Base-by-base conservation (phyloP, 2,888 invertebrate genomes). In the Meiosimyza decipiens region DNA sequence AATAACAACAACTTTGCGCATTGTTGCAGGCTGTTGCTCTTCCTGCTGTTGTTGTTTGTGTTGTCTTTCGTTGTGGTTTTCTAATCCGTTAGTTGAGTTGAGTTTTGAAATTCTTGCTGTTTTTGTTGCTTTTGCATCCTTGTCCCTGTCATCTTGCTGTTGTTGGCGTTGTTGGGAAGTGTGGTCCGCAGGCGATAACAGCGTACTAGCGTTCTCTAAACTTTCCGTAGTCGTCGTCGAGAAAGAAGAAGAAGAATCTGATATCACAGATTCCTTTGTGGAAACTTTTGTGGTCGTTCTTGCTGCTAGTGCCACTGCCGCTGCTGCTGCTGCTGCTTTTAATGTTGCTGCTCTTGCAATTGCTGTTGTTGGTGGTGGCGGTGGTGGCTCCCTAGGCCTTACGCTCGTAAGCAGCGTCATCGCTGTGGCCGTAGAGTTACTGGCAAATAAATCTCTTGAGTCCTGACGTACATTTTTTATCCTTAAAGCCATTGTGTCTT, bases 401-500 rank as follows among this genome's bases (percentile, higher is more conserved):
- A 33, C 18, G 78, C 80, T 78, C 69, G 76, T 71, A 62, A 66
- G 62, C 16, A 64, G 18, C 28, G 60, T 62, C 60, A 62, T 57
- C 50, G 72, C 67, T 62, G 62, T 47, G 51, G 40, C 40, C n/a
- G 16, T 54, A 16, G 59, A 55, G 40, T 69, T 77, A 49, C 81
- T 88, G 28, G 89, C 86, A 85, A 93, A 92, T 75, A 91, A 89
- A 85, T 90, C 90, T 83, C 91, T 89, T 28, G 91, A 89, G 83
- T 91, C 90, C 55, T 89, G 89, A 83, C 91, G 90, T 80, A 88
- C 88, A 77, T 88, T 88, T 85, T 90, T 91, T 70, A 91, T 89
- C 78, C 95, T 90, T 79, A 95, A 88, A 33, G 95, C 93, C 93
- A 95, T 95, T 40, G 95, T 95, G 85, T 96, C 95, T 83, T 92